phyloP scores from a whole-genome alignment of 2,888 invertebrate genomes.

The Taenaris catops region DNA sequence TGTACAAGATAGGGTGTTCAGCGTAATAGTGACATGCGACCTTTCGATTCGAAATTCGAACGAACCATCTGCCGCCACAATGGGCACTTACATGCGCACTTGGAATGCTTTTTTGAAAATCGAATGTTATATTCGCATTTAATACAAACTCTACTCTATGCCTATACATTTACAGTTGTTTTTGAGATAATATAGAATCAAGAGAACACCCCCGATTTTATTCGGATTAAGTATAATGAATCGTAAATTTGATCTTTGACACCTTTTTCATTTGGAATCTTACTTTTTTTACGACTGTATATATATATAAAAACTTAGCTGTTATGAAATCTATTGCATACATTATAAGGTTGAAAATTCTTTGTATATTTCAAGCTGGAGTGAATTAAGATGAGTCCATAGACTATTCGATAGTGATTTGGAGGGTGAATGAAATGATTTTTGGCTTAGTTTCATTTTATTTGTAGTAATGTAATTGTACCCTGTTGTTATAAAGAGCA shows the following conservation, averaged over 20 bases:
- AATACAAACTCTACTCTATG: slow-evolving; percentile 19
- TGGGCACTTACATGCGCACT: slow-evolving; percentile 70
- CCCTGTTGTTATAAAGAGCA: slow-evolving; percentile 53
- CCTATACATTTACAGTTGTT: slow-evolving; percentile 15
- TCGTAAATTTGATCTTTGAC: slow-evolving; percentile 80
- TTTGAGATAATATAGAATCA: slow-evolving; percentile 16
- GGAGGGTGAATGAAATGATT: slow-evolving; percentile 43
- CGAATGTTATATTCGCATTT: slow-evolving; percentile 12
- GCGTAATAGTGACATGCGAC: slow-evolving; percentile 32
- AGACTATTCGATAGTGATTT: slow-evolving; percentile 46
- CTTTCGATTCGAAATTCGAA: slow-evolving; percentile 44
- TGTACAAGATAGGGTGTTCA: slow-evolving; percentile 26
- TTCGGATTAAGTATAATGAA: slow-evolving; percentile 77
- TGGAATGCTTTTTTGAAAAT: slow-evolving; percentile 61
- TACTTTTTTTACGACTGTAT: slow-evolving; percentile 63
- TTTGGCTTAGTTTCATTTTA: slow-evolving; percentile 39
- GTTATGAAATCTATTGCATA: slow-evolving; percentile 22
- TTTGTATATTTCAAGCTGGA: slow-evolving; percentile 24
- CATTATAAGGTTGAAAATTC: slow-evolving; percentile 25
- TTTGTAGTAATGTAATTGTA: slow-evolving; percentile 58
- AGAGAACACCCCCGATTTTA: slow-evolving; percentile 52
- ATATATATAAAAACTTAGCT: no score
- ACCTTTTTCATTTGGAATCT: slow-evolving; percentile 76
- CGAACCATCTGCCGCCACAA: slow-evolving; percentile 74
- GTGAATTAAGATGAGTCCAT: slow-evolving; percentile 56